Percentiles rank a stretch among this genome's conserved stretches.
Evolutionary conservation across 2,797 vertebrate genomes (phyloP).

Genomic region (Salmo trutta): DNA sequence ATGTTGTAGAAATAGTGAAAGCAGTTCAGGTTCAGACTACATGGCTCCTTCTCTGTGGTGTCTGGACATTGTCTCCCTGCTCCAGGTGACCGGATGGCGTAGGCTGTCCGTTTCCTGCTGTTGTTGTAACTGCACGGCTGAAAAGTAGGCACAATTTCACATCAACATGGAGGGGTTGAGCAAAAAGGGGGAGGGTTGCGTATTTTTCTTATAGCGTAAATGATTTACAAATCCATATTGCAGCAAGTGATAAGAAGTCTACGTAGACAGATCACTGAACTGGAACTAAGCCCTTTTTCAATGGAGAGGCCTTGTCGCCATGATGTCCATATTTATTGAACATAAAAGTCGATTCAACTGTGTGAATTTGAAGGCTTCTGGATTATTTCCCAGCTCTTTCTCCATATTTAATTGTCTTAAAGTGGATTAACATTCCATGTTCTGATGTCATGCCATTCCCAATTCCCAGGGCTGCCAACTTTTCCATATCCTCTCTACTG

Average conservation of each 20-base stretch:
- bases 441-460: constrained; percentile 24
- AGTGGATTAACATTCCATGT: constrained; percentile 29
- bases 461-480: constrained; percentile 17
- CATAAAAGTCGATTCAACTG: constrained; percentile 23
- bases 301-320: background rate
- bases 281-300: constrained; percentile 20
- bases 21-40: constrained; percentile 92
- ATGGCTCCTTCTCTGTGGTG: constrained; percentile 81
- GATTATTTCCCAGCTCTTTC: constrained; percentile 22
- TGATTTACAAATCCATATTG: constrained; percentile 16
- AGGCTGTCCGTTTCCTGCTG: constrained; percentile 80
- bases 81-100: constrained; percentile 82
- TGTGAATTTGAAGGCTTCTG: constrained; percentile 22
- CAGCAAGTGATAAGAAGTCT: constrained; percentile 24
- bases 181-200: background rate
- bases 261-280: constrained; percentile 19
- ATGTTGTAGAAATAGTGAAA: constrained; percentile 97
- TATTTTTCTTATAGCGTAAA: background rate
- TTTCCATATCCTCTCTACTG: constrained; percentile 8
- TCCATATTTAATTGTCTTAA: constrained; percentile 15
- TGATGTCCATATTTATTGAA: constrained; percentile 21
- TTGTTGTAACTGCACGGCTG: constrained; percentile 88
- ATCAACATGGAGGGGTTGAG: constrained; percentile 15
- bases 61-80: constrained; percentile 85
- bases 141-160: constrained; percentile 25